A percentile compares a stretch with the other conserved stretches of the same genome.
These are phyloP conservation scores for Acronicta leporina DNA, from an alignment of 2,888 invertebrate genomes.

Conservation along the genomic window DNA sequence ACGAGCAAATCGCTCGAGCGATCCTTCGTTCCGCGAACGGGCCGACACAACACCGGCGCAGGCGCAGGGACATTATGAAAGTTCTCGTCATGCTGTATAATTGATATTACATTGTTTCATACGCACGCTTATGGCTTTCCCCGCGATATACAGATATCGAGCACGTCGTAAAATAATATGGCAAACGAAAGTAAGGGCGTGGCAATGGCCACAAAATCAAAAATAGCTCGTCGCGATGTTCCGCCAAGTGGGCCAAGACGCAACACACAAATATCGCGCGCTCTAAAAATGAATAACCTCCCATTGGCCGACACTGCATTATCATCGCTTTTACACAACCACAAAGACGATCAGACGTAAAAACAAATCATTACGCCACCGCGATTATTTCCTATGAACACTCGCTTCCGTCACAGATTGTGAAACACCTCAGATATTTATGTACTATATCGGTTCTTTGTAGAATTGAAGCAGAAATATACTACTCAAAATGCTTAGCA, in stretches of 20 bases:
- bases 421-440: constrained; percentile 35
- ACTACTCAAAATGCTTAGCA: constrained; percentile 96
- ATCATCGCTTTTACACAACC: constrained; percentile 63
- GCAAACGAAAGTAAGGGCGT: constrained; percentile 67
- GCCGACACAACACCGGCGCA: constrained; percentile 26
- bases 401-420: constrained; percentile 55
- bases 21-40: constrained; percentile 56
- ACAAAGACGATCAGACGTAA: constrained; percentile 56
- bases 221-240: constrained; percentile 77
- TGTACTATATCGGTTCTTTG: constrained; percentile 61
- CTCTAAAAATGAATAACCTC: constrained; percentile 64
- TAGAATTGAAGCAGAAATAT: constrained; percentile 97
- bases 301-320: constrained; percentile 66
- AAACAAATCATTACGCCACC: constrained; percentile 61
- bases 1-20: constrained; percentile 54
- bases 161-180: constrained; percentile 44
- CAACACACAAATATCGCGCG: constrained; percentile 70
- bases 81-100: constrained; percentile 60
- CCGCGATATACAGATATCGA: constrained; percentile 52
- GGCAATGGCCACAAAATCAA: constrained; percentile 77
- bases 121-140: constrained; percentile 57
- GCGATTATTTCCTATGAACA: constrained; percentile 57
- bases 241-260: constrained; percentile 78
- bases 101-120: constrained; percentile 62
- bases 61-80: constrained; percentile 59